A percentile compares a stretch with the other conserved stretches of the same genome.
phyloP scores from a whole-genome alignment of 2,113 vertebrate species.

The Nesogale talazaci region DNA sequence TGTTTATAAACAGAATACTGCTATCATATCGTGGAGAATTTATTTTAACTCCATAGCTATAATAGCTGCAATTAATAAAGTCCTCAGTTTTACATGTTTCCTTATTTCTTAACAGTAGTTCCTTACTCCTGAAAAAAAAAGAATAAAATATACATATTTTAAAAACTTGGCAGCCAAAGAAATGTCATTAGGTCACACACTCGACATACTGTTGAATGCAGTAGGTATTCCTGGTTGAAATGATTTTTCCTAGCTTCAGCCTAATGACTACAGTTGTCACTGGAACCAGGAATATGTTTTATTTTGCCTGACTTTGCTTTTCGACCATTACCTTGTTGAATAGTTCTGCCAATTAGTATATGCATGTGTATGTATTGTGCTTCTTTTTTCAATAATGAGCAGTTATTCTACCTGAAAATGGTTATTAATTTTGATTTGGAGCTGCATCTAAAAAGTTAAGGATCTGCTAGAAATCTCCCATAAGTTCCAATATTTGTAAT shows the following conservation, averaged over 20 bases:
- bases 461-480: background rate
- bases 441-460: background rate
- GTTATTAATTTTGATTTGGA: background rate
- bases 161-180: background rate
- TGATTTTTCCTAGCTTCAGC: too few relatives aligned
- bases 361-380: fast-evolving
- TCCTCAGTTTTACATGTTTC: background rate
- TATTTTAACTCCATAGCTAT: background rate
- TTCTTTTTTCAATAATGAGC: background rate
- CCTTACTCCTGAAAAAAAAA: background rate
- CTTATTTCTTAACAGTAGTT: background rate
- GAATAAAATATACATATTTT: background rate
- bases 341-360: background rate
- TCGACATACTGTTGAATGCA: background rate
- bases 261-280: background rate
- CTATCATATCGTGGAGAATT: background rate
- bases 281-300: background rate
- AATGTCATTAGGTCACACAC: background rate
- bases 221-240: background rate
- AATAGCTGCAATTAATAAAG: background rate
- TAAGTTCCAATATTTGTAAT: background rate
- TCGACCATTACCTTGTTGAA: background rate
- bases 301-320: background rate
- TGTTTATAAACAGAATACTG: background rate
- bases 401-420: background rate